Evolutionary conservation across 1,140 invertebrate species (phyloP), one percentile per base, ranked within the genome.

Genomic region (Sarcophaga bullata): DNA sequence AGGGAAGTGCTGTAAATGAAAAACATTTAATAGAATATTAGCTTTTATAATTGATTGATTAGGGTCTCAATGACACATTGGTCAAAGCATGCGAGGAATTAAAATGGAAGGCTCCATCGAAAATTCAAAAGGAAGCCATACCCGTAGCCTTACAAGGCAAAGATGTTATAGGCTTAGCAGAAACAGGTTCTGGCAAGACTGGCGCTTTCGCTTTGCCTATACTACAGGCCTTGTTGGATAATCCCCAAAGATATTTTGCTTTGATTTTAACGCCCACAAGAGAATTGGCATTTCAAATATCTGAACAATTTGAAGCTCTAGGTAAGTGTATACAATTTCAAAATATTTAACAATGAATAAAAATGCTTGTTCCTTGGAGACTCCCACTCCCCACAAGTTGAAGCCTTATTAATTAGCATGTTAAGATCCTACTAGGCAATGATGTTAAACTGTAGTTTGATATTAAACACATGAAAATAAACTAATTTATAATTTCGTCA

Each of bases 181-280:
- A 99, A 92, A 99, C 98, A 6, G 98, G 98, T 8, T 99, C 98
- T 8, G 98, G 98, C 15, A 99, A 99, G 92, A 99, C 98, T 1
- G 98, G 95, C 49, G 97, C 98, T 0, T 99, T 99, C 92, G 97
- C 97, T 2, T 88, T 99, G 81, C 98, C 98, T 1, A 99, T 99
- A 85, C 89, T 99, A 11, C 98, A 99, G 88, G 92, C 95, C 0
- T 90, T 99, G 11, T 90, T 99, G 15, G 95, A 98, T 85, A 96
- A 94, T 89, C 98, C 98, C 8, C 98, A 99, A 87, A 91, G 97
- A 87, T 95, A 98, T 86, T 99, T 98, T 92, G 97, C 97, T 8
- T 91, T 99, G 0, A 93, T 99, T 85, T 90, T 99, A 6, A 99
- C 98, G 47, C 98, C 98, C 17, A 99, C 98, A 0, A 92, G 98